phyloP scores from a whole-genome alignment of 1,140 invertebrate species.

The Contarinia nasturtii region DNA sequence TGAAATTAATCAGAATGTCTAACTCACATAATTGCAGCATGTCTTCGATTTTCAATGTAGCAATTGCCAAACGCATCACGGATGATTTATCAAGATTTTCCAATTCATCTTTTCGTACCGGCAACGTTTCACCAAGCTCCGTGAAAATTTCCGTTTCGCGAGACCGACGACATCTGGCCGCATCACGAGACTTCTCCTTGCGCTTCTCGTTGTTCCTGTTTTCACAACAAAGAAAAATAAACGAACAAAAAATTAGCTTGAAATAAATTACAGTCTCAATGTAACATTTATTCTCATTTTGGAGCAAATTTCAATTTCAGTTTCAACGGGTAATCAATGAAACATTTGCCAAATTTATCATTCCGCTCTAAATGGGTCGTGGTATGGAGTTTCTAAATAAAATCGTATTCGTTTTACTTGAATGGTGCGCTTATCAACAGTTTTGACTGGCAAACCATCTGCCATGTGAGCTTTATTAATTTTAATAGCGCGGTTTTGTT shows the following conservation, averaged over 20 bases:
- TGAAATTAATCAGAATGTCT: not conserved
- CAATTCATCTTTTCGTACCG: conserved; percentile 54
- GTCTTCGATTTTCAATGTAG: conserved; percentile 68
- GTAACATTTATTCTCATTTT: not conserved
- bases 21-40: conserved; percentile 59
- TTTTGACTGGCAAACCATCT: too few relatives aligned
- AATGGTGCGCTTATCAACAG: too few relatives aligned
- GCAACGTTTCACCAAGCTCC: conserved; percentile 65
- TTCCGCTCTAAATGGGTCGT: not conserved
- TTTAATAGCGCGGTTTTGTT: too few relatives aligned
- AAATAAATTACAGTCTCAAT: not conserved
- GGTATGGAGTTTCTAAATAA: not conserved
- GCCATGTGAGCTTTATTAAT: too few relatives aligned
- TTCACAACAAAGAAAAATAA: conserved; percentile 12
- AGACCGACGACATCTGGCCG: conserved; percentile 75
- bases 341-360: not conserved
- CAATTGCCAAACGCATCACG: conserved; percentile 83
- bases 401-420: too few relatives aligned
- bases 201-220: conserved; percentile 85
- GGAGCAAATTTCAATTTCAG: not conserved
- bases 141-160: conserved; percentile 88
- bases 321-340: not conserved
- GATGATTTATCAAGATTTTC: conserved; percentile 87
- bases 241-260: not conserved
- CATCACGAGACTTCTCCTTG: conserved; percentile 93